These are phyloP conservation scores for Rhadinocentrus ornatus DNA, from an alignment of 2,797 vertebrate genomes.

Conservation along the genomic window DNA sequence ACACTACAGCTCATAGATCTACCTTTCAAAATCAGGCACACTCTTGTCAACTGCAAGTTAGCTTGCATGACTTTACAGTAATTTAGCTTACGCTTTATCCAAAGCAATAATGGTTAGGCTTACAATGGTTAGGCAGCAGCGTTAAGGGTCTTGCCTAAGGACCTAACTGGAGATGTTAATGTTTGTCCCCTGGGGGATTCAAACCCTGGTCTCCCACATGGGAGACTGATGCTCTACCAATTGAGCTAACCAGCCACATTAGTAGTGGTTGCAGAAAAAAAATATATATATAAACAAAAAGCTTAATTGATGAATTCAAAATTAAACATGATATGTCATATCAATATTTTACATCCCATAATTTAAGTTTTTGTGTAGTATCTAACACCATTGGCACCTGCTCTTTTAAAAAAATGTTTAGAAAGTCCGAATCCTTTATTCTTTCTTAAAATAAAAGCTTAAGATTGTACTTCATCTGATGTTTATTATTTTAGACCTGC, in stretches of 20 bases:
- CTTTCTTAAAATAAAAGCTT: background rate
- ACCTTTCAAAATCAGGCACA: background rate
- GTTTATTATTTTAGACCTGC: conserved; percentile 45
- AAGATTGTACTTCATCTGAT: background rate
- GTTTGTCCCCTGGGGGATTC: no score
- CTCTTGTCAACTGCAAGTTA: conserved; percentile 3
- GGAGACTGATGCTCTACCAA: no score
- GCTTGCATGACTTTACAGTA: no score
- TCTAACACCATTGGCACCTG: background rate
- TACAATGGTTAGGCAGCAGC: no score
- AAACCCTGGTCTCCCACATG: no score
- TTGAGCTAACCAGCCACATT: no score
- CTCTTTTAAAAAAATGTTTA: background rate
- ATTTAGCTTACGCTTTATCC: no score
- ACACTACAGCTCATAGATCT: background rate
- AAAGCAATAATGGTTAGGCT: no score
- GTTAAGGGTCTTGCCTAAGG: no score
- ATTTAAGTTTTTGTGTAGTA: background rate
- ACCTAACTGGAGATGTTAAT: no score
- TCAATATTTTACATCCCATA: background rate
- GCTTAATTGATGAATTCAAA: background rate
- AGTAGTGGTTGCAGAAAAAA: no score
- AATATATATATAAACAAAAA: no score
- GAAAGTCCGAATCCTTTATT: background rate
- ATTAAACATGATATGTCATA: background rate